Base-by-base conservation (phyloP, 1,140 invertebrate species). In the Ceratina australensis region DNA sequence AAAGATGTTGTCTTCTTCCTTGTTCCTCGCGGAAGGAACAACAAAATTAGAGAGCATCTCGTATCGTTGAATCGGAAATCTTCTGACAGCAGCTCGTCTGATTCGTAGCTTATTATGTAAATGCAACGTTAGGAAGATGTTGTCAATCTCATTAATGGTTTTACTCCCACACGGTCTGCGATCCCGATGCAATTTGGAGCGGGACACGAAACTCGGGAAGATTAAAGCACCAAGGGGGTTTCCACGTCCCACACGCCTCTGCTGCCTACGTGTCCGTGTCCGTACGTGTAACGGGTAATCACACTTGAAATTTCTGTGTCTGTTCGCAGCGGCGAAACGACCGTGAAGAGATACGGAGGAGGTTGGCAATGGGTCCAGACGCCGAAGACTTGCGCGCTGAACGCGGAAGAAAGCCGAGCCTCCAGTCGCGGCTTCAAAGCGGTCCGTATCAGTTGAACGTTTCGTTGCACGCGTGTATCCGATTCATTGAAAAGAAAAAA, bases 271-370 rank as follows among this genome's bases (percentile, higher is more conserved):
- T 10, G 10, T n/a, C 18, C 22, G 18, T 57, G 20, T 20, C 10
- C 8, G n/a, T 15, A 56, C 12, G 73, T 33, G 73, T 61, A 68
- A 68, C 73, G 65, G 49, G 26, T 54, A 28, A 59, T 72, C 63
- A 76, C 63, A 28, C 57, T 28, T 61, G 49, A 24, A 47, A 50
- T 86, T 82, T 87, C 83, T 75, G 84, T 76, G 85, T 87, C 87
- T 89, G 81, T 87, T 94, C 94, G 64, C 93, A 97, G 96, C 95
- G 96, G 89, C 94, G 96, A 86, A 98, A 97, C 95, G 97, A 98
- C 89, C 93, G 97, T 77, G 97, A 98, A 91, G 97, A 98, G 92
- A 98, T 98, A 82, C 94, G 97, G 72, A 94, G 96, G 86, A 94
- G 97, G 78, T 91, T 98, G 84, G 97, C 97, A 0, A 97, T 98